Base-by-base conservation (phyloP, 2,888 invertebrate species). In the Acleris cristana region DNA sequence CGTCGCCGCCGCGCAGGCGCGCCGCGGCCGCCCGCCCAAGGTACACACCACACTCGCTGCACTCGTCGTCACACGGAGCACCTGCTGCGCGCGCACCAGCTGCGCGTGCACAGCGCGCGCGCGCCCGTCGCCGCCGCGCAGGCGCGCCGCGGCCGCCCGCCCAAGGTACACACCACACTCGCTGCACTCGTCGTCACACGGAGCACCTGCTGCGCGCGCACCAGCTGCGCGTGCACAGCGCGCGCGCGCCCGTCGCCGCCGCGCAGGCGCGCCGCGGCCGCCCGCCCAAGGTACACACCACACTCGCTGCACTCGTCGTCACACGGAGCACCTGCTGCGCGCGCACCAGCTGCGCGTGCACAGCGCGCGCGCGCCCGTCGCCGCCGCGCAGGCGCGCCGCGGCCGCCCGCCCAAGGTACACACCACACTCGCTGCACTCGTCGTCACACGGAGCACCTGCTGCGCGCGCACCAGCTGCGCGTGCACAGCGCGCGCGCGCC, bases 51-150 rank as follows among this genome's bases (percentile, higher is more conserved):
- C 34, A 5, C 55, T 3, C 34, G 26, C 26, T 23, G 23, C 54
- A 12, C 86, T 82, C 88, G 65, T 80, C 86, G 77, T 92, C 91
- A 92, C 85, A 90, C 92, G n/a, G 90, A 90, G 79, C 91, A 92
- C 77, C 78, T 92, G 78, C 81, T 92, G 86, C 61, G 84, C 85
- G 84, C 85, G 74, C 91, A 91, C 78, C 91, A 91, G 84, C 85
- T 90, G 82, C 84, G 89, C 48, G 88, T 91, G 76, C 82, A 89
- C 59, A 77, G 86, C 69, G 72, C 81, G 66, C 74, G 74, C 69
- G 64, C 72, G 23, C n/a, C 51, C 18, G 44, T 56, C 52, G 61
- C 18, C 19, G 6, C 26, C 14, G 21, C 67, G 26, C 34, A 57
- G 62, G 56, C 51, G 30, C 59, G 64, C 16, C 64, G 67, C 16